Evolutionary conservation across 2,888 invertebrate species (phyloP).

Genomic region (Lissonota sp.): DNA sequence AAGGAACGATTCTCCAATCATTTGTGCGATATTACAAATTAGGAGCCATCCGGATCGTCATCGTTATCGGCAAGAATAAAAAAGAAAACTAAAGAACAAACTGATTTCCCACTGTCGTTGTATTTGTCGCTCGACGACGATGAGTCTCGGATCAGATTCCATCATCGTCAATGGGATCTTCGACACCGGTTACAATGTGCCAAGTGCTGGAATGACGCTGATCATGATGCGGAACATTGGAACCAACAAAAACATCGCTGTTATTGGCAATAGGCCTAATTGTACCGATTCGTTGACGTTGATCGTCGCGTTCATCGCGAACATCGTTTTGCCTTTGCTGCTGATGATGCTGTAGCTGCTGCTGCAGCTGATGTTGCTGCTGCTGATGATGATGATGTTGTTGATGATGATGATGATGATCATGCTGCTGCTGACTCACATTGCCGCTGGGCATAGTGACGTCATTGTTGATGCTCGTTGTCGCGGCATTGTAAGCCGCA

Average conservation of each 20-base stretch:
- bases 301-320: constrained; percentile 43
- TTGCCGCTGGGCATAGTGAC: constrained; percentile 27
- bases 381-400: constrained; percentile 83
- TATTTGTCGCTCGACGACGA: too few relatives aligned
- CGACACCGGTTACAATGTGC: constrained; percentile 69
- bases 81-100: too few relatives aligned
- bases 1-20: too few relatives aligned
- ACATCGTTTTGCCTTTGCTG: constrained; percentile 60
- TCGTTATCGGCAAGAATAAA: constrained; percentile 39
- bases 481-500: constrained; percentile 68
- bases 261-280: constrained; percentile 60
- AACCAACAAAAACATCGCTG: constrained; percentile 48
- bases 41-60: background rate
- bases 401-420: constrained; percentile 75
- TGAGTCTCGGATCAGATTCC: background rate
- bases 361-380: constrained; percentile 73
- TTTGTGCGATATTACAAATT: background rate
- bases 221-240: constrained; percentile 81
- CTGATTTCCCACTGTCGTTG: too few relatives aligned
- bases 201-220: constrained; percentile 63
- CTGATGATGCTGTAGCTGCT: constrained; percentile 83
- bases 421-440: constrained; percentile 64
- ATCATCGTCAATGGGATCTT: constrained; percentile 66
- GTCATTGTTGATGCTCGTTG: constrained; percentile 13
- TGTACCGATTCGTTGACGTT: constrained; percentile 56